Base-by-base conservation (phyloP, 2,888 invertebrate species). In the Volucella inanis region DNA sequence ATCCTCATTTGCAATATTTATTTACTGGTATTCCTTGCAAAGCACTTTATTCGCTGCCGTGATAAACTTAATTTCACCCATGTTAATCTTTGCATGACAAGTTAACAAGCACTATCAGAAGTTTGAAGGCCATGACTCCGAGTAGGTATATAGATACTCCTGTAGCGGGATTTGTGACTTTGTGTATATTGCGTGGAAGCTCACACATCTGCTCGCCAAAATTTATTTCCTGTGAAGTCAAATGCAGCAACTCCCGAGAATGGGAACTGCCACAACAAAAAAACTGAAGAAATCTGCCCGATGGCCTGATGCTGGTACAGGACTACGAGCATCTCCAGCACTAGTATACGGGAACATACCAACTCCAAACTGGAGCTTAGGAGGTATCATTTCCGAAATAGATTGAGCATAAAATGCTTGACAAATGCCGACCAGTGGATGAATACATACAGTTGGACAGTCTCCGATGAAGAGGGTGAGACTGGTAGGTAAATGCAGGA, bases 1-100 rank as follows among this genome's bases (percentile, higher is more conserved):
- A 50, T 68, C 18, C 61, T 49, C 67, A 14, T 22, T 3, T 22
- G 4, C 22, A n/a, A 41, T 41, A 43, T 68, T 62, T 67, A 15
- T 64, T 52, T 22, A 22, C 22, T 1, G 3, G 22, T 59, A 6
- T 65, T 55, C 71, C 72, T 47, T 50, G 41, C 14, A 62, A 68
- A 54, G 45, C 61, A 61, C 50, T 74, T 62, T 61, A 61, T 67
- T 68, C 77, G 65, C 74, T 74, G 57, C 50, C 52, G 59, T 18
- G 74, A 79, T 79, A 84, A 84, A 79, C 75, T 84, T 79, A 57
- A 68, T 79, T 83, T 75, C 67, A 71, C 47, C 65, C 79, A 70
- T 75, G 79, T 84, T 84, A 84, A 84, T 84, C 79, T 75, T 79
- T 55, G 67, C 65, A 22, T 61, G 75, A 83, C 79, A 79, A 83